Evolutionary conservation across 2,888 invertebrate species (phyloP).

Genomic region (Blera fallax): DNA sequence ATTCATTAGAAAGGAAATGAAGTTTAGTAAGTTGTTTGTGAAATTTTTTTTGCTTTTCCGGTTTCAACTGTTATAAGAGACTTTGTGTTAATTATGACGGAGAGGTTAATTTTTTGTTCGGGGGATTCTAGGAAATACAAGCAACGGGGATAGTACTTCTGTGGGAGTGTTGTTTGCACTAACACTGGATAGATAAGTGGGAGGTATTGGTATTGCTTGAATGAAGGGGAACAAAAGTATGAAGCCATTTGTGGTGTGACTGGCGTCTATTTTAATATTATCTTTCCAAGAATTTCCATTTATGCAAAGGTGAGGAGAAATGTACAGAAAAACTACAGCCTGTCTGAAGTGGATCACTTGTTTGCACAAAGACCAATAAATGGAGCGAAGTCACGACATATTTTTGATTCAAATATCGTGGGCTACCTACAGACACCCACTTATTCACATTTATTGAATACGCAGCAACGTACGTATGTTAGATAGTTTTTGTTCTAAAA

Average conservation of each 20-base stretch:
- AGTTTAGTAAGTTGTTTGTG: not conserved
- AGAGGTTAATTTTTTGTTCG: not conserved
- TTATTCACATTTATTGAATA: too few relatives aligned
- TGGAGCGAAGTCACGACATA: too few relatives aligned
- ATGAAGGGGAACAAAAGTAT: not conserved
- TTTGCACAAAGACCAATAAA: too few relatives aligned
- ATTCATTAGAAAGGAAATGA: slow-evolving; percentile 18
- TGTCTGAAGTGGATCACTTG: too few relatives aligned
- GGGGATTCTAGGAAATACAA: not conserved
- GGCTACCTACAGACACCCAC: too few relatives aligned
- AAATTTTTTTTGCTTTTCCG: too few relatives aligned
- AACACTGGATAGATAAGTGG: not conserved
- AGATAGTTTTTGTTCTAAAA: too few relatives aligned
- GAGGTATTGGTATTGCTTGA: not conserved
- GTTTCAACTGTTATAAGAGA: not conserved
- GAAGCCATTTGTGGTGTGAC: not conserved
- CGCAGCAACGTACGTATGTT: too few relatives aligned
- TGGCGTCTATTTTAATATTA: too few relatives aligned
- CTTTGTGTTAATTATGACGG: not conserved
- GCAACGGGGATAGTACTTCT: not conserved
- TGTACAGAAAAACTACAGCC: too few relatives aligned
- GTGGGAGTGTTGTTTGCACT: not conserved
- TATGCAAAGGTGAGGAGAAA: too few relatives aligned
- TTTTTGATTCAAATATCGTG: too few relatives aligned
- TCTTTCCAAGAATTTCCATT: not conserved